Conservation (phyloP, 2,888 invertebrate genomes). For the Amiota minor region DNA sequence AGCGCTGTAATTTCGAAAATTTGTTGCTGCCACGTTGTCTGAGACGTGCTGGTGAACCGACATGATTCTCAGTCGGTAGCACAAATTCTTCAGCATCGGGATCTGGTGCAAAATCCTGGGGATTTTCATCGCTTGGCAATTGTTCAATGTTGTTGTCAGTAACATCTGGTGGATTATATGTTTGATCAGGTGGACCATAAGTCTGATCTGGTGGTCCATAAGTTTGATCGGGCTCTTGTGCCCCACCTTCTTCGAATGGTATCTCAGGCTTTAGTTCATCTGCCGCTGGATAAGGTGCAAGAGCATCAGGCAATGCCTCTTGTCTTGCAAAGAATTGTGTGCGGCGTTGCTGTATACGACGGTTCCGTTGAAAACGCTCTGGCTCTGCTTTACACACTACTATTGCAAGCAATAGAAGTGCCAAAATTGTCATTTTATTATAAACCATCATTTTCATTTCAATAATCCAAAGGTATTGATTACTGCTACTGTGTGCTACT, state of each 20-base stretch:
- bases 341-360: not conserved
- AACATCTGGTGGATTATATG: conserved; percentile 40
- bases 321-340: conserved; percentile 1
- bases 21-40: not conserved
- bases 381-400: conserved; percentile 10
- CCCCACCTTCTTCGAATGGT: conserved; percentile 26
- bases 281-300: conserved; percentile 14
- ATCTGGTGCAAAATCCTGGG: conserved; percentile 46
- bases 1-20: not conserved
- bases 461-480: not conserved
- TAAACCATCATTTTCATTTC: conserved; percentile 6
- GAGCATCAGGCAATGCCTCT: not conserved
- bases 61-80: conserved; percentile 32
- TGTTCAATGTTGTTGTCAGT: conserved; percentile 41
- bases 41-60: not conserved
- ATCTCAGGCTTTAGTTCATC: conserved; percentile 33
- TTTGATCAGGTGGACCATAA: conserved; percentile 41
- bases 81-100: conserved; percentile 56
- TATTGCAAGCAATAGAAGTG: not conserved
- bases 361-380: conserved; percentile 6
- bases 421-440: not conserved
- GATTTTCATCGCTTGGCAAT: conserved; percentile 41
- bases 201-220: conserved; percentile 56
- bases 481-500: not conserved
- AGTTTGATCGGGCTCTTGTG: conserved; percentile 52